Conservation (phyloP, 2,888 invertebrate genomes). For the Chironomus tentans region DNA sequence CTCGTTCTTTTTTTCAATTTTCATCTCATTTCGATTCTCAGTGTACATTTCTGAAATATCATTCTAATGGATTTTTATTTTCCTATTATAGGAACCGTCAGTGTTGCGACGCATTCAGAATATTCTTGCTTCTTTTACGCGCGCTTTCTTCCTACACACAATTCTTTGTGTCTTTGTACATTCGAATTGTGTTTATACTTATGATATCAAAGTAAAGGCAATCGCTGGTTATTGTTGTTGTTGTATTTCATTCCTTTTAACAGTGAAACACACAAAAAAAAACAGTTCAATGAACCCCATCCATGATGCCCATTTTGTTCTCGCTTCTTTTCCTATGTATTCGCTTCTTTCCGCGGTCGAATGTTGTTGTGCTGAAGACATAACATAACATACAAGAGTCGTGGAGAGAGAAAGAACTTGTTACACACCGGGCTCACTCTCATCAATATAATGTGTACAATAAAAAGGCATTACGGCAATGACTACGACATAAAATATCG, state of each 20-base stretch:
- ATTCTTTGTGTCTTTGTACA: background rate
- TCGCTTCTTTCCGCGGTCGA: background rate
- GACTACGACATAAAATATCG: background rate
- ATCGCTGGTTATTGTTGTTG: too few species aligned
- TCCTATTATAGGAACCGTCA: background rate
- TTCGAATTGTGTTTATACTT: background rate
- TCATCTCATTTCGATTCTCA: background rate
- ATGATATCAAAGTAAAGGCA: background rate
- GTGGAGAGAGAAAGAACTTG: background rate
- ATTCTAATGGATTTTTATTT: background rate
- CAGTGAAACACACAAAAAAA: background rate
- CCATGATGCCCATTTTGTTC: background rate
- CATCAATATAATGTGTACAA: background rate
- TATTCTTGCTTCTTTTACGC: background rate
- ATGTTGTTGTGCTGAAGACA: background rate
- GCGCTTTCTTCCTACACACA: background rate
- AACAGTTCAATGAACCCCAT: background rate
- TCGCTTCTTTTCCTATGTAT: background rate
- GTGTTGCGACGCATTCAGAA: background rate
- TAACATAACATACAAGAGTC: too few species aligned
- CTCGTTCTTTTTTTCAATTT: slow-evolving; percentile 14
- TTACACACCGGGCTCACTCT: slow-evolving; percentile 13
- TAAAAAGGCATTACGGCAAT: background rate
- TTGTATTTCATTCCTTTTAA: too few species aligned
- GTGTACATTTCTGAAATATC: slow-evolving; percentile 6